These are phyloP conservation scores for Progne subis DNA, from an alignment of 2,113 vertebrate species.

Conservation along the genomic window DNA sequence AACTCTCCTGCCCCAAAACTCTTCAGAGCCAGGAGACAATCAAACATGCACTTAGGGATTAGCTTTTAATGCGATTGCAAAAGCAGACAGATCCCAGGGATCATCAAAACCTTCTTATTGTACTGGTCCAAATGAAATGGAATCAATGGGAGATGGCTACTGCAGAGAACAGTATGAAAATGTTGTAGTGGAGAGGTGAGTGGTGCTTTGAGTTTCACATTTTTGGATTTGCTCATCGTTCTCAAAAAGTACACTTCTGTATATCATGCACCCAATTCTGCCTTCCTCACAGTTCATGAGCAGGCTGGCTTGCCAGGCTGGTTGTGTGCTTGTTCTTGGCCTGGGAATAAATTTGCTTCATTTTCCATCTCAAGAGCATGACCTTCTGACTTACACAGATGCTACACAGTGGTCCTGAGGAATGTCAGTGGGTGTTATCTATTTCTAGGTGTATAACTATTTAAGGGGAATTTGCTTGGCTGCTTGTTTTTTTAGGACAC, in stretches of 20 bases:
- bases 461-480: not conserved
- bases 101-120: not conserved
- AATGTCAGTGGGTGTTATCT: not conserved
- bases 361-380: not conserved
- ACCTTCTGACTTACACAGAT: not conserved
- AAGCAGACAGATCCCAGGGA: not conserved
- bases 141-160: not conserved
- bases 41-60: not conserved
- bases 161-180: not conserved
- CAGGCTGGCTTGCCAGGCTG: not conserved
- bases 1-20: not conserved
- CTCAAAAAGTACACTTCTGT: not conserved
- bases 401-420: not conserved
- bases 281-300: not conserved
- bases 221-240: not conserved
- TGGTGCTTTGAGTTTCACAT: not conserved
- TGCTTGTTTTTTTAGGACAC: not conserved
- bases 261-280: fast-evolving
- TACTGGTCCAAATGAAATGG: not conserved
- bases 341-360: not conserved
- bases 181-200: not conserved
- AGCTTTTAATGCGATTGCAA: not conserved
- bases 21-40: not conserved
- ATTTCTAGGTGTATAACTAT: not conserved
- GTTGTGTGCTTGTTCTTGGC: not conserved